Percentiles rank a stretch among this genome's conserved stretches.
These are phyloP conservation scores for Aphidoletes aphidimyza DNA, from an alignment of 2,888 invertebrate genomes.

Conservation along the genomic window DNA sequence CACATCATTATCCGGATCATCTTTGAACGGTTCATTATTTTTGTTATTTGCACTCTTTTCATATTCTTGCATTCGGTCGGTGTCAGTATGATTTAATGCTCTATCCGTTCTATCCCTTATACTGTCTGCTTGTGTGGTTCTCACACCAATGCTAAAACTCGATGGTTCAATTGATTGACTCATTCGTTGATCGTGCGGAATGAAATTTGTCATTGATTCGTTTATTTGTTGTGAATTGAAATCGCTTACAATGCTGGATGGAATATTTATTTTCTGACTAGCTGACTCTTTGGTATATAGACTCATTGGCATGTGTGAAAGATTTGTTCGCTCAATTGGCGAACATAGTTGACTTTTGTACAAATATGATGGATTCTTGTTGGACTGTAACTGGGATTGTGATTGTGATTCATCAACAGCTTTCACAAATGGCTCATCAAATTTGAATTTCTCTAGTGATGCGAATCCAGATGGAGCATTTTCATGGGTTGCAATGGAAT, in stretches of 20 bases:
- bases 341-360: neutral
- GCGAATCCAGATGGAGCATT: no score
- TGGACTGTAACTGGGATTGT: neutral
- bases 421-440: neutral
- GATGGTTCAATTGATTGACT: neutral
- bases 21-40: neutral
- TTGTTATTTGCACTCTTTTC: neutral
- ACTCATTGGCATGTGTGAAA: neutral
- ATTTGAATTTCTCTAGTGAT: neutral
- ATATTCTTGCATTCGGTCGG: neutral
- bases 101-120: no score
- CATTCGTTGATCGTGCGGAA: no score
- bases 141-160: neutral
- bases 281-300: neutral
- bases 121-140: no score
- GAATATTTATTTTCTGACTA: neutral
- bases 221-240: no score
- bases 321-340: neutral
- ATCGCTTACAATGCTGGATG: no score
- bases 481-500: no score
- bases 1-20: neutral
- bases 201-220: no score
- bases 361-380: neutral
- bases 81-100: neutral
- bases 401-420: neutral